phyloP scores from a whole-genome alignment of 2,888 invertebrate genomes.

The Hypsopygia costalis region DNA sequence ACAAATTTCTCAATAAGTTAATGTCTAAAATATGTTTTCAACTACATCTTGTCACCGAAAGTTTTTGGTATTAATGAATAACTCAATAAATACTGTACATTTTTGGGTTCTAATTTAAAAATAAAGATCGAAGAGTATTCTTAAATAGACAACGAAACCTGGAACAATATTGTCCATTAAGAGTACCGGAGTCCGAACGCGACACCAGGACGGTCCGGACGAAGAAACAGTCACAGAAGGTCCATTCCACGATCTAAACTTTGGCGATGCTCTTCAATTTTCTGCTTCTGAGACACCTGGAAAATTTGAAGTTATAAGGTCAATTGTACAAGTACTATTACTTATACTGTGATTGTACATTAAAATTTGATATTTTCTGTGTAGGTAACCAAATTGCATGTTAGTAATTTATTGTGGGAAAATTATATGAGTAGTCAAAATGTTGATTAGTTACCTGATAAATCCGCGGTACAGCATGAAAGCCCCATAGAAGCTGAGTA shows the following conservation, averaged over 20 bases:
- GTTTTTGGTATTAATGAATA: constrained; percentile 24
- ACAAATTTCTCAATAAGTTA: background rate
- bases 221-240: constrained; percentile 10
- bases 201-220: constrained; percentile 3
- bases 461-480: constrained; percentile 56
- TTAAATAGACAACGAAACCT: constrained; percentile 14
- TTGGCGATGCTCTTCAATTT: constrained; percentile 65
- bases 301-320: too few species aligned
- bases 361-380: too few species aligned
- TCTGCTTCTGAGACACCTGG: constrained; percentile 63
- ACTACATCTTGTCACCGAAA: too few species aligned
- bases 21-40: background rate
- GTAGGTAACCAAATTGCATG: too few species aligned
- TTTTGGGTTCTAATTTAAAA: too few species aligned
- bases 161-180: constrained; percentile 12
- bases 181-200: constrained; percentile 7
- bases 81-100: constrained; percentile 16
- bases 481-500: constrained; percentile 57
- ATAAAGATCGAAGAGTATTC: background rate
- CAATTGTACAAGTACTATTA: too few species aligned
- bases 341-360: too few species aligned
- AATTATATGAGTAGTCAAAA: too few species aligned
- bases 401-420: too few species aligned
- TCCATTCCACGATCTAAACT: constrained; percentile 43
- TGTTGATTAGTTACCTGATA: constrained; percentile 34